Base-by-base conservation (phyloP, 2,113 vertebrate species). In the Oostethus manadensis region DNA sequence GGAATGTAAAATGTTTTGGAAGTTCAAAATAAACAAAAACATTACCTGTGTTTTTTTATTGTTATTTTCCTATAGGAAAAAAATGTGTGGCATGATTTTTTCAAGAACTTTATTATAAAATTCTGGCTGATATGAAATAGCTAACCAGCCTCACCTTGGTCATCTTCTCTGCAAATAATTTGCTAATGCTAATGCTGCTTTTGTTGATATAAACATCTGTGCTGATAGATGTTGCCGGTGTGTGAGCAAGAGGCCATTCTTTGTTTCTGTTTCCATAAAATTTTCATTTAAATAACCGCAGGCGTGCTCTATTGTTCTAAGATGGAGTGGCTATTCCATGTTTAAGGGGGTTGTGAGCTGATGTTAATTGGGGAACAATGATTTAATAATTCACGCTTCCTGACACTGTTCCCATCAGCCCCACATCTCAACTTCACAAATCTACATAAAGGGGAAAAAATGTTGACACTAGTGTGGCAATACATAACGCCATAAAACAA, bases 301-400 rank as follows among this genome's bases (percentile, higher is more conserved):
- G 53, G 53, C 53, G n/a, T 8, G 8, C 43, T 69, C 55, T 57
- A 64, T 73, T 73, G 66, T 78, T 71, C 55, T 50, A 51, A 59
- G 53, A 42, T 63, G 6, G 1, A 58, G 54, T 67, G 68, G 63
- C 59, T 69, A 64, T 77, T 75, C 66, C 69, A 48, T 68, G 63
- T 81, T 67, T 51, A 56, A 62, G 35, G 67, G 44, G 51, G 53
- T 42, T 62, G 46, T 8, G 38, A 3, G 38, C 66, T 73, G 71
- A 81, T 78, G 64, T 73, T 85, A 82, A 85, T 81, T 80, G 73
- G 58, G 56, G 51, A 79, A 81, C 78, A 81, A 84, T 76, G 61
- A 81, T 82, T 79, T 68, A 80, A 83, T 84, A 75, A 59, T 80
- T 85, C 60, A 81, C 62, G 66, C 70, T 79, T 68, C 65, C 44